Evolutionary conservation across 2,888 invertebrate species (phyloP).

Genomic region (Lycaena phlaeas): DNA sequence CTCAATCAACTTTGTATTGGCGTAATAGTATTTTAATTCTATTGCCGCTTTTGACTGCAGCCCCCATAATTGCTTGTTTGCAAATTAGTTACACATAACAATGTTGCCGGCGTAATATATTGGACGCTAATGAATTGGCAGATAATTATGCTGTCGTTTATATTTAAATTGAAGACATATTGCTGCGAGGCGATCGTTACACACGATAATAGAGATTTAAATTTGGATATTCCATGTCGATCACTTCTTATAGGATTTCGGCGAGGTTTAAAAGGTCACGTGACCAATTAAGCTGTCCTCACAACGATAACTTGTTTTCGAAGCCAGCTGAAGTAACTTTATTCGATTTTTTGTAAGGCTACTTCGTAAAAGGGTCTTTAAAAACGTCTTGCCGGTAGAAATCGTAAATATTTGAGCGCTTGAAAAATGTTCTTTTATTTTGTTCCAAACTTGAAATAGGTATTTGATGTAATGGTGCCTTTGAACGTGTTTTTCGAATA

Average conservation of each 20-base stretch:
- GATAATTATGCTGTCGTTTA: conserved; percentile 20
- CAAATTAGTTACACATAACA: conserved; percentile 46
- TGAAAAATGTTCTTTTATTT: too few species aligned
- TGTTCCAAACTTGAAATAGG: too few species aligned
- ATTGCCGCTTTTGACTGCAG: conserved; percentile 60
- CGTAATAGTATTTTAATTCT: conserved; percentile 70
- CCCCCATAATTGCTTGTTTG: conserved; percentile 53
- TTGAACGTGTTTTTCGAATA: too few species aligned
- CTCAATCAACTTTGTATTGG: conserved; percentile 66
- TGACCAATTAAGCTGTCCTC: neutral
- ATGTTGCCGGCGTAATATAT: conserved; percentile 23
- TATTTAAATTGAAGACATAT: conserved; percentile 23
- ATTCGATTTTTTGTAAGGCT: neutral
- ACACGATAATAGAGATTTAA: conserved; percentile 1
- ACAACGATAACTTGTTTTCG: neutral
- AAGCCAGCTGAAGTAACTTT: neutral
- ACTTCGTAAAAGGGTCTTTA: conserved; percentile 5
- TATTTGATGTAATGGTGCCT: too few species aligned
- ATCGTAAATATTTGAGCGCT: neutral
- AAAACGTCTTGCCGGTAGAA: neutral
- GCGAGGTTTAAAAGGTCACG: neutral
- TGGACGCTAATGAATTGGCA: conserved; percentile 14
- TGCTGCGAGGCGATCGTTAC: too few species aligned
- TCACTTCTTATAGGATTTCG: neutral
- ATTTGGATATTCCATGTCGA: too few species aligned